Base-by-base conservation (phyloP, 2,797 vertebrate genomes). In the Phrynocephalus guinanensis region DNA sequence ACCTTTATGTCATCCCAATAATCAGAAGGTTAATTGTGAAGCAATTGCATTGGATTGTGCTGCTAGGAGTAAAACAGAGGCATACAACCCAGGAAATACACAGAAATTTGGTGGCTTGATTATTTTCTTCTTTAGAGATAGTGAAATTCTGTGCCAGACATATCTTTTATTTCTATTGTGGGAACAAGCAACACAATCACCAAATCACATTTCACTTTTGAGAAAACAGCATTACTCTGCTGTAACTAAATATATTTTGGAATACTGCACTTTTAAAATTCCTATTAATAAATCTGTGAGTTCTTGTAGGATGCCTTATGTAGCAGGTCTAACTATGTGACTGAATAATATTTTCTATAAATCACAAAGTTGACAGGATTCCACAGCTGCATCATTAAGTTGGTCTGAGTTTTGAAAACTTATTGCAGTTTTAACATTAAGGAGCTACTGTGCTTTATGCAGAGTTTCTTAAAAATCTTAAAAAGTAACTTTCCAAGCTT, bases 11-110 rank as follows among this genome's bases (percentile, higher is more conserved):
- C 26, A 28, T 86, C 28, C 24, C 71, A 88, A 75, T 88, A 83
- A 83, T 89, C 56, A 91, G 60, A 87, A 72, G 66, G 9, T 82
- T 87, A 79, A 68, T 70, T 28, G 30, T 6, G 60, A 92, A 93
- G 48, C 15, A 68, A 73, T 79, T 2, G 75, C 82, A 93, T 84
- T 70, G 22, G 11, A 80, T 8, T 76, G n/a, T 84, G 30, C 28
- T 13, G 20, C 9, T 90, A 44, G 89, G 87, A 85, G 8, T 30
- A 67, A 86, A 72, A 81, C 52, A 63, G 18, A 63, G 18, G 60
- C 70, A 3, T 30, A 63, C 33, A 72, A 7, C 2, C 86, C 24
- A 30, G 15, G 38, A 77, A 30, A 48, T n/a, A 71, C 33, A 44
- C 0, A 77, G 60, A 68, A 86, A 91, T 90, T 83, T 50, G 81